Base-by-base conservation (phyloP, 2,888 invertebrate species). In the Temnothorax unifasciatus region DNA sequence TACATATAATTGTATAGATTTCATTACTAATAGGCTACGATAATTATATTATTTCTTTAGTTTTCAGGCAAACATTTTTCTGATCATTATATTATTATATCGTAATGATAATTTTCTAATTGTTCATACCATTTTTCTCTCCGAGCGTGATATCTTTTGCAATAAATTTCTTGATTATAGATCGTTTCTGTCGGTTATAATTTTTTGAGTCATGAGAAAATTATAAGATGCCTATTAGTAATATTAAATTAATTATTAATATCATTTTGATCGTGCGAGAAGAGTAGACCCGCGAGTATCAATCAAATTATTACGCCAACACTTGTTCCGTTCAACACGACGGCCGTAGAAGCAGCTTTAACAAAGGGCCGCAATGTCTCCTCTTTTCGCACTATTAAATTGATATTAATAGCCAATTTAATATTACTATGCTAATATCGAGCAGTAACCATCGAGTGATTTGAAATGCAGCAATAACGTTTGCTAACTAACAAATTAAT, bases 281-380 rank as follows among this genome's bases (percentile, higher is more conserved):
- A 61, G n/a, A 61, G 4, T 4, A 50, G 1, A 29, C 3, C 3
- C 15, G 76, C 75, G 82, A 79, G 76, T 89, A 89, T 89, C 89
- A 85, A 89, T 89, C 89, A 89, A 89, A 88, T 89, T 89, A 88
- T 89, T 89, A 89, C 87, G 75, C 86, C 84, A 87, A 87, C 86
- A 87, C 86, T 85, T 79, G 82, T 79, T 34, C 82, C 75, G 81
- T 6, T 15, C 6, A 11, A n/a, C 89, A 85, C 86, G 88, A 89
- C 86, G 84, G 82, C 64, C 63, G 52, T 63, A 54, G 63, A 81
- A 76, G 4, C 66, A 76, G 38, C 38, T 76, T 63, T 38, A 5
- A n/a, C 61, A 61, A 59, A 59, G 3, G 3, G 3, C 18, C 18
- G 8, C 0, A 59, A 34, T 11, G 5, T 34, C 8, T 52, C 1